Base-by-base conservation (phyloP, 2,113 vertebrate genomes). In the Ailuropoda melanoleuca region DNA sequence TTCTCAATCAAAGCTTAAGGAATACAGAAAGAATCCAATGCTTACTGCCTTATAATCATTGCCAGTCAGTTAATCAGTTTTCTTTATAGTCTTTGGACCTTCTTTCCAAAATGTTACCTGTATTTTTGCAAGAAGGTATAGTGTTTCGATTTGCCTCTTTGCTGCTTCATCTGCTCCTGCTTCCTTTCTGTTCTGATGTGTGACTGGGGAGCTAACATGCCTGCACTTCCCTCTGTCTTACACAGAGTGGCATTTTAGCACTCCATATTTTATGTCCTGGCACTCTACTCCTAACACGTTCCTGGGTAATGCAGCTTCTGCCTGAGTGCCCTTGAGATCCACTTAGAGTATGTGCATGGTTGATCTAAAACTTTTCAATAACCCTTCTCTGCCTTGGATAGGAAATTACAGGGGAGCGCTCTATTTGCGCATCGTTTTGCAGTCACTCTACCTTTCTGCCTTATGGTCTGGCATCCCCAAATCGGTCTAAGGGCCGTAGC, bases 281-380 rank as follows among this genome's bases (percentile, higher is more conserved):
- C 39, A 43, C 19, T 29, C 55, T 18, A 43, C 66, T 58, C 64
- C 78, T 92, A 70, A 80, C 88, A 58, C 1, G 4, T 70, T 85
- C 82, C 92, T 43, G 39, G 62, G 74, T 60, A 66, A 93, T n/a
- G 56, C 56, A 78, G 95, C 91, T 93, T 90, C 88, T 94, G 46
- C 72, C 66, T 8, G 7, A 91, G 81, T 39, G 14, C 68, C 90
- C 97, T 81, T 26, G 95, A 97, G 80, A 90, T 70, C 62, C 94
- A 90, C 92, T 95, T 58, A 90, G 70, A 92, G 68, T 50, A 68
- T 80, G 88, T 72, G 83, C 66, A 72, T 68, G 83, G 83, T 78
- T 70, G 58, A 86, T 93, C 84, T 86, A 82, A 93, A 95, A 93
- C 39, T 97, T 95, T 80, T 75, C 90, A 82, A 23, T 91, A 88